Conservation (phyloP, 2,113 vertebrate genomes). For the Brachyistius frenatus region DNA sequence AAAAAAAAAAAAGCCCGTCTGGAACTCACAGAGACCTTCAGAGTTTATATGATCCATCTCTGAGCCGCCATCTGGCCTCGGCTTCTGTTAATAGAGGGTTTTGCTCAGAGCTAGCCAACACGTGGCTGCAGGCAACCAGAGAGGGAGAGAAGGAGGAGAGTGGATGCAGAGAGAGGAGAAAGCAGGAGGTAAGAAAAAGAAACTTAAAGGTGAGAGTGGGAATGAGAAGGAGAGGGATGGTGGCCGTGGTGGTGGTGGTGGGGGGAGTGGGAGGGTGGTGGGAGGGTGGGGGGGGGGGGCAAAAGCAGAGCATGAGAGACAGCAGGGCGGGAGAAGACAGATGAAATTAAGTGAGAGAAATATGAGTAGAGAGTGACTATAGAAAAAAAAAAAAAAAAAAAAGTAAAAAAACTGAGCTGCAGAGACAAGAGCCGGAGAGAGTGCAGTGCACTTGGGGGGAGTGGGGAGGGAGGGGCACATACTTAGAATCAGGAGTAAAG, state of each 20-base stretch:
- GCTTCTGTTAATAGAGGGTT: constrained; percentile 67
- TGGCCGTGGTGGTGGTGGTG: not conserved
- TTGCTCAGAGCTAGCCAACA: constrained; percentile 61
- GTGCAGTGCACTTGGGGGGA: constrained; percentile 53
- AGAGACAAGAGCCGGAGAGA: constrained; percentile 49
- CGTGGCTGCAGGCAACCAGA: constrained; percentile 38
- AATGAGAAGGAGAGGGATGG: constrained; percentile 1
- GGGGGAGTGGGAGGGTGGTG: not conserved
- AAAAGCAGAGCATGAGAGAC: constrained; percentile 20
- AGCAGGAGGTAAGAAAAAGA: constrained; percentile 27
- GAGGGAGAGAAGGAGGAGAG: not conserved
- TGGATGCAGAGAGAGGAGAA: constrained; percentile 4
- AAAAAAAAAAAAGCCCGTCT: not conserved
- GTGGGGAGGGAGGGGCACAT: constrained; percentile 47
- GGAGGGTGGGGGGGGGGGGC: constrained; percentile 20
- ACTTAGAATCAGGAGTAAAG: constrained; percentile 72
- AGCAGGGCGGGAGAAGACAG: constrained; percentile 21
- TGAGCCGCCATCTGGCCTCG: constrained; percentile 69
- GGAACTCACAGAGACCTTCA: constrained; percentile 48
- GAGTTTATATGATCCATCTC: constrained; percentile 67
- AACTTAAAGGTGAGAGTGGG: constrained; percentile 40
- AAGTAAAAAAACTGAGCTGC: constrained; percentile 39
- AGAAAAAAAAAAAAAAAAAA: constrained; percentile 12
- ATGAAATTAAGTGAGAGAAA: constrained; percentile 48
- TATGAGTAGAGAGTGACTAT: constrained; percentile 29